phyloP scores from a whole-genome alignment of 2,797 vertebrate species.

The Spinibarbus caldwelli region DNA sequence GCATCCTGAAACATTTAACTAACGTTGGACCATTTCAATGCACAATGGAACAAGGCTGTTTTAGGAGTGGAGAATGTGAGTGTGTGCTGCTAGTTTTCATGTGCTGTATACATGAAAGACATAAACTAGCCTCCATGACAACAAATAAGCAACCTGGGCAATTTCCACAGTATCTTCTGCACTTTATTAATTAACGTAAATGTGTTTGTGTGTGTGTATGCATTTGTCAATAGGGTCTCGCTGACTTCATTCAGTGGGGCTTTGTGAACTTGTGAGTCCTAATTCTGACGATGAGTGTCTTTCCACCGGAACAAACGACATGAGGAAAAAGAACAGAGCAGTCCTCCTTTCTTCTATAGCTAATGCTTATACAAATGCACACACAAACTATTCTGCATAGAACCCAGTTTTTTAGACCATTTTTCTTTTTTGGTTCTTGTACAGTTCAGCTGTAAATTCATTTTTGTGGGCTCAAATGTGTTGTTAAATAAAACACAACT shows the following conservation, averaged over 20 bases:
- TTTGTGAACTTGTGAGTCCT: slow-evolving; percentile 59
- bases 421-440: neutral
- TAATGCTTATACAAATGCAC: neutral
- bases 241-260: slow-evolving; percentile 52
- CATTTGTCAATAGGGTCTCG: slow-evolving; percentile 43
- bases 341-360: slow-evolving; percentile 40
- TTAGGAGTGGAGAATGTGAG: slow-evolving; percentile 12
- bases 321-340: slow-evolving; percentile 48
- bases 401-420: neutral
- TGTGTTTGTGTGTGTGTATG: neutral
- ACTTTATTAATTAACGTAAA: slow-evolving; percentile 30
- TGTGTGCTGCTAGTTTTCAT: slow-evolving; percentile 27
- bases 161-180: slow-evolving; percentile 50
- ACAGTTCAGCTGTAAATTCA: neutral
- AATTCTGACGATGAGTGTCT: slow-evolving; percentile 57
- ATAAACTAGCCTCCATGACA: slow-evolving; percentile 38
- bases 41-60: slow-evolving; percentile 25
- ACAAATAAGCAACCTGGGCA: slow-evolving; percentile 39
- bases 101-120: slow-evolving; percentile 11
- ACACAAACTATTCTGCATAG: slow-evolving; percentile 11
- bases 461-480: neutral
- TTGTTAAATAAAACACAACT: slow-evolving; percentile 4
- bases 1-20: slow-evolving; percentile 48
- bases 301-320: slow-evolving; percentile 57
- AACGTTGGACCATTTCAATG: slow-evolving; percentile 34